A percentile compares a stretch with the other conserved stretches of the same genome.
These are phyloP conservation scores for Zoanthus gigantus DNA, from an alignment of 92 coral and sea anemone genomes.

Conservation along the genomic window DNA sequence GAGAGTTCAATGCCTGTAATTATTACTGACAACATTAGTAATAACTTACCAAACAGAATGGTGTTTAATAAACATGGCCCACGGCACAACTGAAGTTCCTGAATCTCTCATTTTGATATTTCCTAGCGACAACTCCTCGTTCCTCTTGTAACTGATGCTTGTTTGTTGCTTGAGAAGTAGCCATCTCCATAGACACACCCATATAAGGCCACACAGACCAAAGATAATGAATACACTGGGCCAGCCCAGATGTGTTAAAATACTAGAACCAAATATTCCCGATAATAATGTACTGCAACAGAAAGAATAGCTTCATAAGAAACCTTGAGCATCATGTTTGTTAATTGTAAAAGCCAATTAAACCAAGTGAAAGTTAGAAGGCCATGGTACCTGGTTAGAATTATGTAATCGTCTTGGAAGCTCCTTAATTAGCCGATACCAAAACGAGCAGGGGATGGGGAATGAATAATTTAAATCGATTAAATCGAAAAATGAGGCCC, in stretches of 20 bases:
- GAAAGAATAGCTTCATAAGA: not conserved
- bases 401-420: too few relatives aligned
- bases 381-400: too few relatives aligned
- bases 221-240: slow-evolving; percentile 83
- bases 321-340: too few relatives aligned
- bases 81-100: slow-evolving; percentile 69
- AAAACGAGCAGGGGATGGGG: too few relatives aligned
- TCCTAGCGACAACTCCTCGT: slow-evolving; percentile 64
- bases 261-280: slow-evolving; percentile 92
- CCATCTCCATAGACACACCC: slow-evolving; percentile 82
- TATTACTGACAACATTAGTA: not conserved
- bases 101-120: slow-evolving; percentile 72
- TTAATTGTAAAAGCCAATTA: too few relatives aligned
- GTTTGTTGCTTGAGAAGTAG: slow-evolving; percentile 52
- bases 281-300: slow-evolving; percentile 73
- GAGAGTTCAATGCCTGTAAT: too few relatives aligned
- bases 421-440: too few relatives aligned
- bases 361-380: too few relatives aligned
- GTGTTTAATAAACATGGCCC: slow-evolving; percentile 77
- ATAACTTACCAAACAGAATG: slow-evolving; percentile 90
- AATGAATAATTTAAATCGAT: too few relatives aligned
- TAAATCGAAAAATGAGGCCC: too few relatives aligned
- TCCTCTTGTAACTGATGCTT: slow-evolving; percentile 26
- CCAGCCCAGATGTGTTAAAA: slow-evolving; percentile 88
- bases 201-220: slow-evolving; percentile 81